phyloP scores from a whole-genome alignment of 2,113 vertebrate species.

The Camelus dromedarius region DNA sequence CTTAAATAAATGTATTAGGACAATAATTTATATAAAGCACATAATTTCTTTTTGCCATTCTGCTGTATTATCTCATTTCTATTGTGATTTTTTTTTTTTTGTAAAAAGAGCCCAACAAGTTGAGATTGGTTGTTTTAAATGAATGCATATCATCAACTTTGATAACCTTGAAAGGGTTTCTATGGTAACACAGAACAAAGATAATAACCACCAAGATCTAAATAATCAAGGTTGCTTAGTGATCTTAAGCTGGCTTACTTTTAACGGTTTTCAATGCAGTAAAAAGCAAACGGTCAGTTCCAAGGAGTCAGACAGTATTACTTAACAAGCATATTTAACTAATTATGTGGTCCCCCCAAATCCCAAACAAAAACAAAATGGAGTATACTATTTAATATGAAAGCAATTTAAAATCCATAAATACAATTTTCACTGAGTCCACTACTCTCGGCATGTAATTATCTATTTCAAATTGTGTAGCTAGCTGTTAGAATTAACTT shows the following conservation, averaged over 20 bases:
- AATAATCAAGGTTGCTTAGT: slow-evolving; percentile 75
- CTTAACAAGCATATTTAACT: slow-evolving; percentile 45
- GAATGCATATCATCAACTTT: slow-evolving; percentile 16
- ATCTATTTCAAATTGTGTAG: slow-evolving; percentile 73
- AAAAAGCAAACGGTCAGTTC: slow-evolving; percentile 70
- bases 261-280: slow-evolving; percentile 75
- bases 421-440: slow-evolving; percentile 60
- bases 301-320: slow-evolving; percentile 39
- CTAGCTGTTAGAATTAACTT: slow-evolving; percentile 82
- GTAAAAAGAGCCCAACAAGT: slow-evolving; percentile 30
- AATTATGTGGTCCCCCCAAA: slow-evolving; percentile 43
- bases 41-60: neutral
- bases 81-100: neutral
- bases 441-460: slow-evolving; percentile 73
- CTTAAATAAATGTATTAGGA: neutral
- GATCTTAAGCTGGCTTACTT: slow-evolving; percentile 79
- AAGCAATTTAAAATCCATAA: slow-evolving; percentile 83
- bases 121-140: slow-evolving; percentile 55
- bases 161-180: slow-evolving; percentile 8
- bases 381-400: slow-evolving; percentile 79
- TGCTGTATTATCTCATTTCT: neutral
- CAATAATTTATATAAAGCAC: neutral
- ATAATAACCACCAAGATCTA: slow-evolving; percentile 62
- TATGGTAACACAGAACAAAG: slow-evolving; percentile 49
- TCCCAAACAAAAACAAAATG: slow-evolving; percentile 74